Conservation (phyloP, 2,113 vertebrate species). For the Dasyprocta punctata region DNA sequence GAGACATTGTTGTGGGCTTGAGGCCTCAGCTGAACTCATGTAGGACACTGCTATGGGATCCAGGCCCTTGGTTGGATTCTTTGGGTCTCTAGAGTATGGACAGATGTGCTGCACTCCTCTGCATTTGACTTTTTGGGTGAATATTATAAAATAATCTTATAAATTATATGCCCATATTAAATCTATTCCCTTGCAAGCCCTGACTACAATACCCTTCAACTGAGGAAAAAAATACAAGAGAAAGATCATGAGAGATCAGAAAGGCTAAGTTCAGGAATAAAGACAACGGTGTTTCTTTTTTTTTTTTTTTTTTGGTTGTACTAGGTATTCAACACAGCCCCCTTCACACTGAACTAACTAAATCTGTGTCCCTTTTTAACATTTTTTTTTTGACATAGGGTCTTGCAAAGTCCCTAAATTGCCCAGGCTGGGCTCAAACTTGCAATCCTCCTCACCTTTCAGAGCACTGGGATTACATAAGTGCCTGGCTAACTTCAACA, state of each 20-base stretch:
- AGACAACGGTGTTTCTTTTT: too few species aligned
- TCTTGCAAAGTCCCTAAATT: neutral
- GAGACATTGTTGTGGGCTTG: neutral
- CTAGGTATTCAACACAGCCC: too few species aligned
- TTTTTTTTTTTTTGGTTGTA: too few species aligned
- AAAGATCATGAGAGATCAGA: neutral
- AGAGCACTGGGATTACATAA: neutral
- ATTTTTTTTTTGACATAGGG: neutral
- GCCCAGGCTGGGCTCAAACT: neutral
- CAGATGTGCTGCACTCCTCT: neutral
- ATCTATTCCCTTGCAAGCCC: neutral
- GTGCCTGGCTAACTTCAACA: neutral
- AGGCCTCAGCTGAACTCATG: neutral
- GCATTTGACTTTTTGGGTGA: neutral
- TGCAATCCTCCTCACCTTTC: neutral
- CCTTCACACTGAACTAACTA: neutral
- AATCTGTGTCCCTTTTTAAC: neutral
- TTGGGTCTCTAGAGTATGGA: neutral
- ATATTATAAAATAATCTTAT: neutral
- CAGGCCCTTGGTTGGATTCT: neutral
- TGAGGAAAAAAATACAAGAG: constrained; percentile 45
- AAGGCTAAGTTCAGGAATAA: constrained; percentile 18
- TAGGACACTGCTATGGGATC: neutral
- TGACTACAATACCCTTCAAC: neutral
- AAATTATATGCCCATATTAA: neutral